phyloP scores from a whole-genome alignment of 2,888 invertebrate species.

The Polymixis lichenea region DNA sequence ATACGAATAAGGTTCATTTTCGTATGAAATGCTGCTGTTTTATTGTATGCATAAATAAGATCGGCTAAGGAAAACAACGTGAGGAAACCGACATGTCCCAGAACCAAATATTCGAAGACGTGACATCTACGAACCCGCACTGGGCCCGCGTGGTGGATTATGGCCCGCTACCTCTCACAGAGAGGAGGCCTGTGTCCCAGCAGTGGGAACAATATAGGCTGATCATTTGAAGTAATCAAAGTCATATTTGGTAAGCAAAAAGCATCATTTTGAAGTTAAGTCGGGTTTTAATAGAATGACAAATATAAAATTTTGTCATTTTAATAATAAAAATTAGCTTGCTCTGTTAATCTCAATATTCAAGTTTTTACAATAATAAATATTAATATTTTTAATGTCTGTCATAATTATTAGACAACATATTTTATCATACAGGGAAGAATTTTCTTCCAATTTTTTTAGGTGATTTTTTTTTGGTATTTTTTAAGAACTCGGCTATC shows the following conservation, averaged over 20 bases:
- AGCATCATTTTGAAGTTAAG: conserved; percentile 11
- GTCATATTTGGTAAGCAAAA: conserved; percentile 26
- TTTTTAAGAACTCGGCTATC: conserved; percentile 25
- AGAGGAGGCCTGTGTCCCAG: not conserved
- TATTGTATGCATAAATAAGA: not conserved
- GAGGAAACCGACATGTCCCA: not conserved
- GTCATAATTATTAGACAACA: not conserved
- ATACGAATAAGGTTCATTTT: conserved; percentile 3
- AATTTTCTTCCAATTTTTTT: conserved; percentile 15
- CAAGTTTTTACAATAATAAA: conserved; percentile 28
- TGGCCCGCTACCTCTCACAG: not conserved
- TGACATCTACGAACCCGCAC: not conserved
- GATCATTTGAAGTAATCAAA: not conserved
- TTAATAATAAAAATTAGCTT: conserved; percentile 26
- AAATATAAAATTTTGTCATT: conserved; percentile 17
- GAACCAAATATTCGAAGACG: not conserved
- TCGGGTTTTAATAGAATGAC: conserved; percentile 20
- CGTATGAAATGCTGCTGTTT: not conserved
- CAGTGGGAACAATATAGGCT: not conserved
- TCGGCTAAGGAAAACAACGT: not conserved
- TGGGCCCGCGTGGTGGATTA: not conserved
- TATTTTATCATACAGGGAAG: not conserved
- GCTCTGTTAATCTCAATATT: conserved; percentile 26
- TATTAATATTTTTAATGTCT: conserved; percentile 12
- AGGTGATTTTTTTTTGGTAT: conserved; percentile 14